Base-by-base conservation (phyloP, 2,888 invertebrate species). In the Temnothorax ravouxi region DNA sequence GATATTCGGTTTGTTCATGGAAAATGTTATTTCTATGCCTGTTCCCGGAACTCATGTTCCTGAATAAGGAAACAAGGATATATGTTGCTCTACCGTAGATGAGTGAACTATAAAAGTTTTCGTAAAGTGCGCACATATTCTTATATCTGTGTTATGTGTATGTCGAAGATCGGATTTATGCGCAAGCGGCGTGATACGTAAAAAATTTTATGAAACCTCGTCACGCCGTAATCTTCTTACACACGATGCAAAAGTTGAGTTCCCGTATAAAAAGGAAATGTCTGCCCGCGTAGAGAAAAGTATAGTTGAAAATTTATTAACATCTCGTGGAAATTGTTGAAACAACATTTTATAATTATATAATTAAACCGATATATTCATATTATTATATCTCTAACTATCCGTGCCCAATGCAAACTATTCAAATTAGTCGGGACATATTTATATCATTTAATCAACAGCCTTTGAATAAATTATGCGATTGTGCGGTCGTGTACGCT, bases 161-260 rank as follows among this genome's bases (percentile, higher is more conserved):
- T 47, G 52, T 44, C 47, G 54, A 69, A 76, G 56, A 84, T 77
- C 61, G 62, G 52, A 62, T 86, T 86, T 84, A 84, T 50, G 77
- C 56, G 52, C 67, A 41, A 52, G 52, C 64, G n/a, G 59, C 52
- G 38, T 71, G 76, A 64, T 81, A 77, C 84, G 82, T 81, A 86
- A 86, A 86, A 85, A 56, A 82, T 85, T 66, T 84, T 85, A 85
- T 82, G 86, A 77, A 74, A 74, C 77, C 66, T 79, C 69, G 69
- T 50, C 81, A 64, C 64, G 34, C 50, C 50, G 71, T 84, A 84
- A 86, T 86, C 83, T 85, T 83, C 47, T 79, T 61, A 50, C 62
- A 54, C 66, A 38, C 62, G 52, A 38, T 62, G 41, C 52, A 56
- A 64, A 77, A 66, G 56, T 56, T 29, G 83, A 61, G 62, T 13